Conservation (phyloP, 2,797 vertebrate genomes). For the Odontamblyopus lacepedii region DNA sequence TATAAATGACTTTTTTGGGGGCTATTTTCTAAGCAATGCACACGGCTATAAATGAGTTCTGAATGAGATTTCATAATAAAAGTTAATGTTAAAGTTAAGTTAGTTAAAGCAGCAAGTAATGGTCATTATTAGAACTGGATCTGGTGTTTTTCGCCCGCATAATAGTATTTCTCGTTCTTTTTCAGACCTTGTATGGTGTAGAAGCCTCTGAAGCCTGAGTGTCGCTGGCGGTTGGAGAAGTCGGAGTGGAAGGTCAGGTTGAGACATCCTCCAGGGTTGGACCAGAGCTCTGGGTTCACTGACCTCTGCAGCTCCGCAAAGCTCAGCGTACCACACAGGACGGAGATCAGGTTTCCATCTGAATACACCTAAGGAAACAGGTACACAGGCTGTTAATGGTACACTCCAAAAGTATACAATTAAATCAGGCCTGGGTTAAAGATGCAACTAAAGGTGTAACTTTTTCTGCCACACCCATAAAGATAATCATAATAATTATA, state of each 20-base stretch:
- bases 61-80: no score
- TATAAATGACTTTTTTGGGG: no score
- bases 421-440: not conserved
- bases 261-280: conserved; percentile 74
- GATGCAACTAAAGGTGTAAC: no score
- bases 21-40: no score
- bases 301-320: conserved; percentile 58
- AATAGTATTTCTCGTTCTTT: not conserved
- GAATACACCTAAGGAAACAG: conserved; percentile 62
- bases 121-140: no score
- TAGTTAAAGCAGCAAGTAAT: no score
- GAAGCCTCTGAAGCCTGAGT: conserved; percentile 88
- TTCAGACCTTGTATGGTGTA: conserved; percentile 84
- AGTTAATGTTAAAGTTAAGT: no score
- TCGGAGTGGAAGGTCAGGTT: conserved; percentile 84
- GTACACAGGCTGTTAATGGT: not conserved
- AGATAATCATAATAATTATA: no score
- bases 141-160: no score
- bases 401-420: no score
- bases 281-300: conserved; percentile 76
- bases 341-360: conserved; percentile 49
- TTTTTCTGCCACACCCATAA: no score
- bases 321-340: conserved; percentile 80
- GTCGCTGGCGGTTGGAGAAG: conserved; percentile 86
- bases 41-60: no score